Evolutionary conservation across 2,113 vertebrate genomes (phyloP).

Genomic region (Tyrannus savana): DNA sequence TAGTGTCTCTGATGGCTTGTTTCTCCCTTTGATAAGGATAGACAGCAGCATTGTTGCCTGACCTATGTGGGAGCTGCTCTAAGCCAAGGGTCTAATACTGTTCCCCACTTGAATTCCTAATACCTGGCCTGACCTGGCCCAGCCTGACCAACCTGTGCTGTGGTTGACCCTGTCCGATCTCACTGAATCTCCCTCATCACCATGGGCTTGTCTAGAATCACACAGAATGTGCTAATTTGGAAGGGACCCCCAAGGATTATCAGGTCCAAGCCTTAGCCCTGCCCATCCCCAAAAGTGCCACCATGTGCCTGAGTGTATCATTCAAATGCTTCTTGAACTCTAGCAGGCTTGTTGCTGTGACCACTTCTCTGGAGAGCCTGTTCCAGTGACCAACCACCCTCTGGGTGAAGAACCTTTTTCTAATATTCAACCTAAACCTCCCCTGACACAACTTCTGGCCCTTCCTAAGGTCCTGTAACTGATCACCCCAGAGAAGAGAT

Average conservation of each 20-base stretch:
- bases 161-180: not conserved
- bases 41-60: not conserved
- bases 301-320: not conserved
- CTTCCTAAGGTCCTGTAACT: not conserved
- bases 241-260: not conserved
- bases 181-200: not conserved
- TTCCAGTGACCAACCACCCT: not conserved
- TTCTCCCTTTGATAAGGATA: not conserved
- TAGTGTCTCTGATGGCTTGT: not conserved
- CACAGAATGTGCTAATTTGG: not conserved
- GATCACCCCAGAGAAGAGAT: not conserved
- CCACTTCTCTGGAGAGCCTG: not conserved
- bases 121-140: not conserved
- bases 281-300: not conserved
- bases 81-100: accelerated
- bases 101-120: accelerated
- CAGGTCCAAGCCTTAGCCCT: not conserved
- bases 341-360: not conserved
- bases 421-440: not conserved
- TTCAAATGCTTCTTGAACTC: no score
- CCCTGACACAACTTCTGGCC: not conserved
- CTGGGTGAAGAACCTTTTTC: not conserved
- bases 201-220: not conserved
- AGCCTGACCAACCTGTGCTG: not conserved
- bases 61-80: not conserved